A percentile compares a stretch with the other conserved stretches of the same genome.
Conservation (phyloP, 2,113 vertebrate genomes). For the Damaliscus lunatus region DNA sequence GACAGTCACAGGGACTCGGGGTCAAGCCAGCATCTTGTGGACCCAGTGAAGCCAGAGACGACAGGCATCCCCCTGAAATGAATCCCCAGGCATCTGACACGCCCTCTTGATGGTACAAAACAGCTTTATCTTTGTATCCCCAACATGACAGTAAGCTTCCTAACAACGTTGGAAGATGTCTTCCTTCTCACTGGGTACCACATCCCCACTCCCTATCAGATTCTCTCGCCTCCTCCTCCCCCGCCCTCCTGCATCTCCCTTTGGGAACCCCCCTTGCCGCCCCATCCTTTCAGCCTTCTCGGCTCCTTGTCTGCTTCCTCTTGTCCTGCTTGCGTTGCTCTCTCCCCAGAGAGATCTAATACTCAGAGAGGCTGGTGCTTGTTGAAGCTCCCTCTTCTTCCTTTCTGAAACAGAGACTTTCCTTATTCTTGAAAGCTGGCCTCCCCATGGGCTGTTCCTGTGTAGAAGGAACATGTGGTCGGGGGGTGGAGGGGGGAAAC, state of each 20-base stretch:
- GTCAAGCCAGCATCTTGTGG: background rate
- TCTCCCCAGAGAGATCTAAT: background rate
- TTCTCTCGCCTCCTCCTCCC: background rate
- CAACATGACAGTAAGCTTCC: background rate
- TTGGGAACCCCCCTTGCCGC: background rate
- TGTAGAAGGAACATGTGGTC: conserved; percentile 53
- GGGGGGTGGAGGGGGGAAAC: rapidly evolving
- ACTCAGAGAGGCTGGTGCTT: background rate
- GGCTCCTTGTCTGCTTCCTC: background rate
- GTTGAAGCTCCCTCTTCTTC: background rate
- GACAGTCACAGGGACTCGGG: background rate
- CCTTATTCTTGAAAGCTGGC: background rate
- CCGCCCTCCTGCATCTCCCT: background rate
- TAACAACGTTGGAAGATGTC: background rate
- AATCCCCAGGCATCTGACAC: background rate
- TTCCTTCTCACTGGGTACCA: background rate
- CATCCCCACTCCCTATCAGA: rapidly evolving
- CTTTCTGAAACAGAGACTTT: background rate
- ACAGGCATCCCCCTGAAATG: rapidly evolving
- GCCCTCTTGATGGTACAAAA: background rate
- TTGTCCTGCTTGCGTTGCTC: too few relatives aligned
- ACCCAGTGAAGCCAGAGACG: background rate
- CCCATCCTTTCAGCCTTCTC: background rate
- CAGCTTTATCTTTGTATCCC: background rate
- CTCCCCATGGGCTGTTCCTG: background rate